A percentile compares a stretch with the other conserved stretches of the same genome.
phyloP scores from a whole-genome alignment of 2,113 vertebrate species.

The Chamaetylas fuelleborni region DNA sequence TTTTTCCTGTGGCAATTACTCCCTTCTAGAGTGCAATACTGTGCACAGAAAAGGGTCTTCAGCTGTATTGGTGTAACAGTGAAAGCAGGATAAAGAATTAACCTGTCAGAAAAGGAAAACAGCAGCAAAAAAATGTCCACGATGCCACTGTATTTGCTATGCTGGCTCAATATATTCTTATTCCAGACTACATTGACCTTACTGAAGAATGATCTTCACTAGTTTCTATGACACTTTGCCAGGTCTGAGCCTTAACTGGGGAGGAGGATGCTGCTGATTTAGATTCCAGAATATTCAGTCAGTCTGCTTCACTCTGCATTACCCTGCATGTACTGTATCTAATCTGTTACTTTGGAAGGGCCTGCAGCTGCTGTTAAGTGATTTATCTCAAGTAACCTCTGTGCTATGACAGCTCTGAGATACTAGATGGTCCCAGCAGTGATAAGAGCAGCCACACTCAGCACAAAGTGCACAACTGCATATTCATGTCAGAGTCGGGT shows the following conservation, averaged over 20 bases:
- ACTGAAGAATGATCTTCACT: constrained; percentile 29
- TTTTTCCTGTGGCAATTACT: neutral
- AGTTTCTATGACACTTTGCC: neutral
- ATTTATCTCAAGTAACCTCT: constrained; percentile 67
- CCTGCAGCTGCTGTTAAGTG: constrained; percentile 54
- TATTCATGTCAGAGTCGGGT: constrained; percentile 16
- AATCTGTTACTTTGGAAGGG: constrained; percentile 51
- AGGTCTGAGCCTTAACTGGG: neutral
- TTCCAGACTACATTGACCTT: constrained; percentile 23
- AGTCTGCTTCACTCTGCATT: constrained; percentile 39
- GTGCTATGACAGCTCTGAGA: constrained; percentile 60
- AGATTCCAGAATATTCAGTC: constrained; percentile 41
- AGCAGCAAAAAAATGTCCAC: constrained; percentile 12
- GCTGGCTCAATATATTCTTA: constrained; percentile 26
- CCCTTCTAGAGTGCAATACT: neutral
- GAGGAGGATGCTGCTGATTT: constrained; percentile 9
- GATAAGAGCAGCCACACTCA: constrained; percentile 40
- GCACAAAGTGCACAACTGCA: constrained; percentile 38
- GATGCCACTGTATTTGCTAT: neutral
- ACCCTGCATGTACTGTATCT: constrained; percentile 18
- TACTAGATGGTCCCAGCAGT: constrained; percentile 35
- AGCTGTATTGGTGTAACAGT: neutral
- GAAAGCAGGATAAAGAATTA: constrained; percentile 26
- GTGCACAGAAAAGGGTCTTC: neutral
- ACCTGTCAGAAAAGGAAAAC: constrained; percentile 32